Conservation (phyloP, 2,797 vertebrate species). For the Spondyliosoma cantharus region DNA sequence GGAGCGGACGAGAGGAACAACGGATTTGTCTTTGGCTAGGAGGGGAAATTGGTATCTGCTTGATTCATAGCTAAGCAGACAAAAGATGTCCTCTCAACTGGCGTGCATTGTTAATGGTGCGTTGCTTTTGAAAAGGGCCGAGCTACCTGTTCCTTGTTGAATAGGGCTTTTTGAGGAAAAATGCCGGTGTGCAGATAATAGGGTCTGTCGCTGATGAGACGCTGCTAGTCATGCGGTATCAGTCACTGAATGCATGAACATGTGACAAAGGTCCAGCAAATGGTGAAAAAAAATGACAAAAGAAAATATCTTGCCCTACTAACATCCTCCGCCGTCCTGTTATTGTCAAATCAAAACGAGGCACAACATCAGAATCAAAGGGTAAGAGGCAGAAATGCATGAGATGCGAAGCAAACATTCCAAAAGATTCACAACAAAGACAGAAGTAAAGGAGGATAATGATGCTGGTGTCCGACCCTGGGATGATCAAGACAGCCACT, state of each 20-base stretch:
- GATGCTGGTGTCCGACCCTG: background rate
- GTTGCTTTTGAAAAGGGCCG: constrained; percentile 60
- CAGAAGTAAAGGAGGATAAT: background rate
- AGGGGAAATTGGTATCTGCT: constrained; percentile 46
- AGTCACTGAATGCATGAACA: background rate
- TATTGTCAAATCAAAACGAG: background rate
- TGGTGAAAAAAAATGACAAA: constrained; percentile 10
- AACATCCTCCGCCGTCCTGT: background rate
- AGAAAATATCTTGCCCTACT: background rate
- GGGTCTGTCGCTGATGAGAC: constrained; percentile 21
- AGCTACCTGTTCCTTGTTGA: constrained; percentile 61
- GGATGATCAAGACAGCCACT: background rate
- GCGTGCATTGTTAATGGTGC: constrained; percentile 50
- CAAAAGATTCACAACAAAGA: constrained; percentile 3
- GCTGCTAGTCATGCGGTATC: constrained; percentile 47
- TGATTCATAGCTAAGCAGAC: constrained; percentile 51
- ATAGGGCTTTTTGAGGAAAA: constrained; percentile 39
- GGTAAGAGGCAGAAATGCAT: background rate
- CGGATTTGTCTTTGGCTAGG: constrained; percentile 49
- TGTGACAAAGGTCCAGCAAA: constrained; percentile 22
- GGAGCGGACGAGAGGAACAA: constrained; percentile 57
- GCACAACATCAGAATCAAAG: background rate
- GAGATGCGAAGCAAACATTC: background rate
- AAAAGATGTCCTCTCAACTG: constrained; percentile 57
- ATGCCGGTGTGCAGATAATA: constrained; percentile 44